Base-by-base conservation (phyloP, 2,113 vertebrate genomes). In the Pyxicephalus adspersus region DNA sequence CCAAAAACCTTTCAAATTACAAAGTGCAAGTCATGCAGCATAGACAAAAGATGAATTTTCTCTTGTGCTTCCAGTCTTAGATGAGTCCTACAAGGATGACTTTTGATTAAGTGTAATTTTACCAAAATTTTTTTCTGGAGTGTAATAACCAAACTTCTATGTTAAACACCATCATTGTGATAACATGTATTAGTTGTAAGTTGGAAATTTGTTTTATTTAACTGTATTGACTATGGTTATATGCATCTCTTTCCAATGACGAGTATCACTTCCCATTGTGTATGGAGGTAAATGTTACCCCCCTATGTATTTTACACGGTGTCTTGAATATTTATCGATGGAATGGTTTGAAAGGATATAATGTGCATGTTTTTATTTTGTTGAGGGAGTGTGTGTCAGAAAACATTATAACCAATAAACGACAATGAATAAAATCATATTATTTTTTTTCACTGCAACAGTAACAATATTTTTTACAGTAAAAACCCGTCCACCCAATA, bases 351-450 rank as follows among this genome's bases (percentile, higher is more conserved):
- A 51, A 64, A 81, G 38, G 13, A 13, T 73, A 45, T 63, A 73
- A 81, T 17, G n/a, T 81, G 78, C 78, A 81, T 81, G 78, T 81
- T 68, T 71, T 80, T 13, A 57, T 78, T 78, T 78, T 78, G 38
- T 70, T 28, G 60, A 55, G 68, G 64, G 66, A n/a, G 78, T 50
- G 67, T 68, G 26, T 73, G 25, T 63, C 18, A 57, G 22, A 22
- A 45, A 71, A 25, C 26, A 28, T 23, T 64, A 52, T 31, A 72
- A 51, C 19, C 19, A 70, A 80, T 80, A 70, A 80, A 71, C 6
- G 28, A 34, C 31, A 26, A 66, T 31, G 18, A 38, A 20, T 29
- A 60, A 31, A 28, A 17, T 2, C 28, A 17, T 23, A 16, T 45
- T n/a, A n/a, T n/a, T n/a, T n/a, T n/a, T n/a, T n/a, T n/a, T n/a